A percentile compares a stretch with the other conserved stretches of the same genome.
phyloP scores from a whole-genome alignment of 2,113 vertebrate species.

The Willisornis vidua region DNA sequence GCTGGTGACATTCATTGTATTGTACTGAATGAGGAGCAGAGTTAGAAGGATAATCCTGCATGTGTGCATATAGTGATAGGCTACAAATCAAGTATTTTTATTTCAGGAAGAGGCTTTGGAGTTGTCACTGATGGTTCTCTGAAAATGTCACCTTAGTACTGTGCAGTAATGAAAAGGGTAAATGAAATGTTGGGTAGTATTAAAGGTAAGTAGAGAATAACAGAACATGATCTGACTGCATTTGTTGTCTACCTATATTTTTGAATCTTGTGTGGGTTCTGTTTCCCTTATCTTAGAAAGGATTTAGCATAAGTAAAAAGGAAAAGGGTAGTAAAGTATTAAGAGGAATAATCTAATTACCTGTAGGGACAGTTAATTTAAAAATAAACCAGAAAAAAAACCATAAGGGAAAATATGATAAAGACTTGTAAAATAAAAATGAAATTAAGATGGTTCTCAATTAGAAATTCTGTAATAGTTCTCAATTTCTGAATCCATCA shows the following conservation, averaged over 20 bases:
- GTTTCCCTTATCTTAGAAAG: not conserved
- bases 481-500: not conserved
- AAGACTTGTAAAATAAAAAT: not conserved
- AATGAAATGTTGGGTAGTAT: not conserved
- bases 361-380: not conserved
- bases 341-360: not conserved
- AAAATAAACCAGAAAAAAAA: not conserved
- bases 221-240: not conserved
- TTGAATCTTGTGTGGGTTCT: not conserved
- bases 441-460: not conserved
- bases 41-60: not conserved
- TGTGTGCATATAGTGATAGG: not conserved
- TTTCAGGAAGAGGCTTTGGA: not conserved
- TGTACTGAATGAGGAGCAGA: not conserved
- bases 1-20: not conserved
- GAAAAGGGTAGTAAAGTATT: not conserved
- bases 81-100: not conserved
- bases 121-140: not conserved
- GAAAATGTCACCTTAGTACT: not conserved
- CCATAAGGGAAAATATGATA: not conserved
- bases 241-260: not conserved
- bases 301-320: not conserved
- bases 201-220: not conserved
- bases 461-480: not conserved
- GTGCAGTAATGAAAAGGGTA: not conserved